Base-by-base conservation (phyloP, 2,888 invertebrate species). In the Rhyacophila evoluta region DNA sequence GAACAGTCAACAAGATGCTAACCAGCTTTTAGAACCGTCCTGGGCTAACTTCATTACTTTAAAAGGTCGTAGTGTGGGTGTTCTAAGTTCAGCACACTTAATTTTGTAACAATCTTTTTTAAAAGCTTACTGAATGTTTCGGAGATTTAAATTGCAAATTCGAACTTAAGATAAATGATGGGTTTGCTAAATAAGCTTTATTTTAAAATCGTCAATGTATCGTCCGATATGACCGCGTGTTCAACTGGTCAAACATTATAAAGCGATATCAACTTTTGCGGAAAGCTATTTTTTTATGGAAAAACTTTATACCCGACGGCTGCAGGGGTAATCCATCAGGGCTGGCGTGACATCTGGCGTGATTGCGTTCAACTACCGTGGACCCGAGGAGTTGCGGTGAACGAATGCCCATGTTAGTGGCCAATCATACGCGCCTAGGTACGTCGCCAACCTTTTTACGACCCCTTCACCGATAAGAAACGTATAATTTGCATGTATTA, bases 401-500 rank as follows among this genome's bases (percentile, higher is more conserved):
- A 67, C 39, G 72, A 77, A 73, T 77, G 77, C 72, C 68, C 71
- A 73, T 72, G 72, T 55, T 68, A 41, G 12, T 37, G 72, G 15
- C 28, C 27, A 74, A 41, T 70, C 41, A 41, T 29, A 74, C 55
- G 68, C 72, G 55, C 55, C 55, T 55, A 55, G 55, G 55, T 55
- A 55, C 55, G 55, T 55, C 55, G 55, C 55, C 55, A 38, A 69
- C 37, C 81, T 78, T 76, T 81, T 78, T 78, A 76, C 67, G 33
- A 27, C 41, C 29, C 27, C 11, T 68, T 69, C 19, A 8, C 71
- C 81, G 81, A 81, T 81, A 81, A 81, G 79, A 74, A 81, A 81
- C 75, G 79, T 81, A 79, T 77, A 79, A 81, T 81, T 81, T 81
- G 79, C 79, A 81, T 81, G 81, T 70, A 81, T 81, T 81, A 81